Base-by-base conservation (phyloP, 2,113 vertebrate species). In the Trachemys scripta region DNA sequence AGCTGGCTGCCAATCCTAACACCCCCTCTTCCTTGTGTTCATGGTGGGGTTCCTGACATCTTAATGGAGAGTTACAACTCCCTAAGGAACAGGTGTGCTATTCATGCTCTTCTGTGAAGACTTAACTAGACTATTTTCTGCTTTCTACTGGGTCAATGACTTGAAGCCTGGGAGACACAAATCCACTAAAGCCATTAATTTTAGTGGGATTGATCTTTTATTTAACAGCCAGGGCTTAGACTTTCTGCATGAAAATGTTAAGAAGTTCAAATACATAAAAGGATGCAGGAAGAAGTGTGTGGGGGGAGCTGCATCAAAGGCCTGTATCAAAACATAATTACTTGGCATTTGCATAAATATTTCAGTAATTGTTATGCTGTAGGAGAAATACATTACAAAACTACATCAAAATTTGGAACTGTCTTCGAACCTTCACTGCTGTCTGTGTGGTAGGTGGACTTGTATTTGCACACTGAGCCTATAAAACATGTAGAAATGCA, bases 381-480 rank as follows among this genome's bases (percentile, higher is more conserved):
- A 42, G 16, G 10, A 50, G 5, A 90, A 79, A 80, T 27, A 19
- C 3, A 7, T 7, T 79, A 31, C 50, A 38, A 45, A 47, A 35
- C 9, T 76, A 2, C 3, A 7, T 45, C 24, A 42, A 57, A 22
- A 51, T 10, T 82, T 79, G 29, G 8, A 11, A 50, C 29, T 59
- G 16, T 16, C 12, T 25, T 4, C 51, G 6, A 82, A 45, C 10
- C 35, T 38, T 54, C 31, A 11, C 25, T 84, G 45, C 31, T 35
- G 14, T 75, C 35, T 8, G 38, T 27, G 14, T 19, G 25, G 27
- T 49, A 47, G 45, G 4, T 31, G 31, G 45, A 47, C 57, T 53
- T 31, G 19, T 10, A 1, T 56, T 56, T 56, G 6, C 27, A 25
- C 6, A 1, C 9, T 0, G 0, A 6, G 24, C 6, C 51, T 78